Evolutionary conservation across 1,140 invertebrate genomes (phyloP), one percentile per base, ranked within the genome.

Genomic region (Sarcophaga peregrina): DNA sequence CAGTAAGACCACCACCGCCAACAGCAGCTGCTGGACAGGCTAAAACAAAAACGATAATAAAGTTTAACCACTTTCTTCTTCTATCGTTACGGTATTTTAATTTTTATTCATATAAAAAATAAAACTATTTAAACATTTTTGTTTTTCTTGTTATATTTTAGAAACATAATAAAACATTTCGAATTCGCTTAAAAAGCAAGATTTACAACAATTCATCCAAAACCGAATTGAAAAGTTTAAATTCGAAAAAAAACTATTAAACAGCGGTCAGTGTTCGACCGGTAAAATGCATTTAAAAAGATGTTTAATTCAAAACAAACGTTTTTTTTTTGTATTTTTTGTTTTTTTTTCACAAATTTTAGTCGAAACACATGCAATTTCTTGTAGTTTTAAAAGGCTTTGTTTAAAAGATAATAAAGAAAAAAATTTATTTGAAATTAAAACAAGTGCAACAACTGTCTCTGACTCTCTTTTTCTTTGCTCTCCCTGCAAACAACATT

Each of bases 241-340:
- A 37, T 37, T 2, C 1, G 25, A 52, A 52, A 58, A 58, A 52
- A 52, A 13, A n/a, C 13, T 58, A n/a, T 58, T 13, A 58, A 47
- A n/a, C 74, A 76, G 74, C 74, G 74, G 74, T 76, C 74, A 76
- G 74, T 76, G 74, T 76, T 76, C 74, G 74, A 76, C 74, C 74
- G 74, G 74, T 46, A 48, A 47, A 76, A 47, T 48, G 13, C 20
- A 47, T 47, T 76, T 76, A 0, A 47, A 74, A 47, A 76, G 74
- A 48, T n/a, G 25, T 37, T 37, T 1, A 37, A 37, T 37, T 37
- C 25, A 76, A n/a, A 45, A 46, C 45, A 58, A 58, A 13, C 13
- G 50, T 52, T 52, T 50, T 50, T 50, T 50, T n/a, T n/a, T 74
- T n/a, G n/a, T n/a, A n/a, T 74, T 74, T 74, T 6, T 74, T 74